Conservation (phyloP, 2,113 vertebrate genomes). For the Pantherophis guttatus region DNA sequence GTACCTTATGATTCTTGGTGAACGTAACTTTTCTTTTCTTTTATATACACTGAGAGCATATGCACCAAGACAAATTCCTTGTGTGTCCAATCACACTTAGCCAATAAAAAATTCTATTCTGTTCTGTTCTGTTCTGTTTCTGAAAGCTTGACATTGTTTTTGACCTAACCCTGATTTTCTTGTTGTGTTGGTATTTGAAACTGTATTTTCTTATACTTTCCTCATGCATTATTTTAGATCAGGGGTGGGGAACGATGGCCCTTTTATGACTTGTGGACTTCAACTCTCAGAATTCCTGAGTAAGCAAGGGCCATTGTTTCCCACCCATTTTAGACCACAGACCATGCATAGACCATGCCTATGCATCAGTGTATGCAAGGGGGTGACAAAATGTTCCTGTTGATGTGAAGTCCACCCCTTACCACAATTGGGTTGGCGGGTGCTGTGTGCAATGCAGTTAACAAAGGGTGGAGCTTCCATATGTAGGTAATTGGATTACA, state of each 20-base stretch:
- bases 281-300: no score
- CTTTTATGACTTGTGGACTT: no score
- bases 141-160: neutral
- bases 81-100: no score
- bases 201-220: neutral
- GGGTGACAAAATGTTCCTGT: neutral
- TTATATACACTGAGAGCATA: no score
- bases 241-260: neutral
- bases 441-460: neutral
- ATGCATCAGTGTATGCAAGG: neutral
- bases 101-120: no score
- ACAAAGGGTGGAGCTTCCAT: neutral
- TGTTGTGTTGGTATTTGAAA: neutral
- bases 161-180: neutral
- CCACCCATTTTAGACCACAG: neutral
- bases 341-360: neutral
- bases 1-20: no score
- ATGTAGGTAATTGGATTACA: neutral
- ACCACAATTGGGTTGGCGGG: neutral
- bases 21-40: no score
- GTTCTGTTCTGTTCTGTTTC: neutral
- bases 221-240: neutral
- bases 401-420: neutral
- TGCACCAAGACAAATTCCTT: no score
- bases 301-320: no score